Base-by-base conservation (phyloP, 2,888 invertebrate genomes). In the Agrotis clavis region DNA sequence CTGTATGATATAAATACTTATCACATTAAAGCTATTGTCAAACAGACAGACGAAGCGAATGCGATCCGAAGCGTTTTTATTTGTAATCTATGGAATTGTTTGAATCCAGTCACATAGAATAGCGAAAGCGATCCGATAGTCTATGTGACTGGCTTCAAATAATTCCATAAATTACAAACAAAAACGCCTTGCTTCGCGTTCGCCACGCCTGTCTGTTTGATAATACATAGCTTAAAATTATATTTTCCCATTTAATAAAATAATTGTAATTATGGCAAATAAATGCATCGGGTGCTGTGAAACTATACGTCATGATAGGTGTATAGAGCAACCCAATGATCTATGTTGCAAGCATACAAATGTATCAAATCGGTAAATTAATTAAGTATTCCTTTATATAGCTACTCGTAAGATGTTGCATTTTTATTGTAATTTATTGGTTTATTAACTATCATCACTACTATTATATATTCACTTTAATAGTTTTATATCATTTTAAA, bases 261-360 rank as follows among this genome's bases (percentile, higher is more conserved):
- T 35, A 25, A 25, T n/a, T n/a, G n/a, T n/a, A n/a, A n/a, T n/a
- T 21, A 61, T 57, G 35, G 18, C 61, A 74, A 74, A 72, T 47
- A 65, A 50, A 78, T 68, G 66, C 51, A 72, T 74, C 78, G 61
- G 74, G 61, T 67, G 81, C 41, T 62, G 57, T 53, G 45, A 60
- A 64, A 19, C 50, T 54, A 56, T 50, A 21, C 59, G 51, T 71
- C 45, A 62, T 53, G 19, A 48, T 21, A 56, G 11, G 67, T 67
- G 61, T 71, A 68, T 73, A 59, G 54, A 54, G 21, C 21, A 53
- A 73, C 65, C 62, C 45, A 51, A 66, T 67, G 64, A 51, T 45
- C 62, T 21, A 66, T 59, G 61, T 35, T 51, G 54, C 67, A 72
- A 65, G 57, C 57, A 47, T 67, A 60, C 48, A 71, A 82, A 76